Evolutionary conservation across 2,113 vertebrate species (phyloP), one percentile per base, ranked within the genome.

Genomic region (Ophiodon elongatus): DNA sequence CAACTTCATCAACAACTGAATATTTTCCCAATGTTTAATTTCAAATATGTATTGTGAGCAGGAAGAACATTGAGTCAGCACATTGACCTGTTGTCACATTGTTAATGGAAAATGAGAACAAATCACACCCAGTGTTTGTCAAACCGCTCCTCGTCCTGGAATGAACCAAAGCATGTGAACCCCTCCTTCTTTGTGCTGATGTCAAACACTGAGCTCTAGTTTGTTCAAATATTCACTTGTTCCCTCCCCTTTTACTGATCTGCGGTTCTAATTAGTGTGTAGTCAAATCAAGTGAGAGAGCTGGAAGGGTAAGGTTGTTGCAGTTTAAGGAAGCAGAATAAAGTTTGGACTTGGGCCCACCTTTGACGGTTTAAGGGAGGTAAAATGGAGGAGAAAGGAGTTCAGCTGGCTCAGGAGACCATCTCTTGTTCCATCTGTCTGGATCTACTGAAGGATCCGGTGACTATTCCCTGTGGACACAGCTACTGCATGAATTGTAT

Each of bases 361-460:
- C 52, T 11, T 25, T 25, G 45, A 50, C 2, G 17, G 45, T 19
- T 47, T 50, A 50, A 2, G 45, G 19, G 59, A n/a, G n/a, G n/a
- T n/a, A 62, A 3, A 65, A 73, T 63, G 54, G 47, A 2, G 0
- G 11, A 52, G 25, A 1, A 29, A 76, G 66, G 23, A 82, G 39
- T 15, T 68, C 21, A 63, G 21, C 10, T 68, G 45, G 64, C 78
- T 14, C 11, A 0, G 8, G 50, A 37, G 4, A n/a, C 13, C 0
- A 54, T 88, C 23, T 68, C 4, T 10, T 87, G 85, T 63, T 43
- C 21, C 0, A n/a, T 87, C 15, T 80, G 80, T 63, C 27, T 76
- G 76, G 76, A 87, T 72, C 59, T 72, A n/a, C 71, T 80, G 33
- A 79, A 79, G 65, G 71, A 83, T 31, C 71, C 43, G 1, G 80